These are phyloP conservation scores for Graptemys geographica DNA, from an alignment of 2,797 vertebrate genomes.

Conservation along the genomic window DNA sequence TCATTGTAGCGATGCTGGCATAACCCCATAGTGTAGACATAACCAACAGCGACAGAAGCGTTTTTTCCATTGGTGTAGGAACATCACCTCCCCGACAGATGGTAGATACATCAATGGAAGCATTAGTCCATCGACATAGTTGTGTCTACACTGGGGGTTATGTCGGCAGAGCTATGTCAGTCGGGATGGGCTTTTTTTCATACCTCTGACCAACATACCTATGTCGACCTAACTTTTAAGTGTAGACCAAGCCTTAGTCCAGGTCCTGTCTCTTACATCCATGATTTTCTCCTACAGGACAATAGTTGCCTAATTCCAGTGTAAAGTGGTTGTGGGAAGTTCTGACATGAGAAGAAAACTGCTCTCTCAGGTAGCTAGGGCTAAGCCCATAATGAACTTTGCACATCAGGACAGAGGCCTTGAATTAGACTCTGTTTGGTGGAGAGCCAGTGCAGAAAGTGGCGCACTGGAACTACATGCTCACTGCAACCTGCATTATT, in stretches of 20 bases:
- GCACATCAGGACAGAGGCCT: neutral
- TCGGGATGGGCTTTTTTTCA: neutral
- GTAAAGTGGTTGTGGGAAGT: neutral
- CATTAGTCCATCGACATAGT: neutral
- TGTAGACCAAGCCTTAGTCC: neutral
- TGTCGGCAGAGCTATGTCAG: neutral
- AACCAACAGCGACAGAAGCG: neutral
- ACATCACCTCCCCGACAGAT: neutral
- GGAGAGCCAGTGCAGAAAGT: neutral
- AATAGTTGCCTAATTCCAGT: neutral
- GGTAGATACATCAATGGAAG: neutral
- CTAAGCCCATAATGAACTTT: neutral
- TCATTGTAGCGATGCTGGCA: neutral
- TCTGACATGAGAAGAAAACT: neutral
- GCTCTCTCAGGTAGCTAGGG: neutral
- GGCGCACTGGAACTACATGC: neutral
- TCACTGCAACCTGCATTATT: accelerated
- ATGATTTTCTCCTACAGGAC: neutral
- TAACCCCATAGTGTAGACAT: neutral
- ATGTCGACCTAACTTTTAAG: neutral
- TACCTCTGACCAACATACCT: neutral
- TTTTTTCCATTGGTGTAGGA: neutral
- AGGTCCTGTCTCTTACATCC: neutral
- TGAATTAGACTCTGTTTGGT: neutral
- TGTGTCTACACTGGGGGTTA: neutral